phyloP scores from a whole-genome alignment of 1,140 invertebrate genomes.

The Trichogramma pretiosum region DNA sequence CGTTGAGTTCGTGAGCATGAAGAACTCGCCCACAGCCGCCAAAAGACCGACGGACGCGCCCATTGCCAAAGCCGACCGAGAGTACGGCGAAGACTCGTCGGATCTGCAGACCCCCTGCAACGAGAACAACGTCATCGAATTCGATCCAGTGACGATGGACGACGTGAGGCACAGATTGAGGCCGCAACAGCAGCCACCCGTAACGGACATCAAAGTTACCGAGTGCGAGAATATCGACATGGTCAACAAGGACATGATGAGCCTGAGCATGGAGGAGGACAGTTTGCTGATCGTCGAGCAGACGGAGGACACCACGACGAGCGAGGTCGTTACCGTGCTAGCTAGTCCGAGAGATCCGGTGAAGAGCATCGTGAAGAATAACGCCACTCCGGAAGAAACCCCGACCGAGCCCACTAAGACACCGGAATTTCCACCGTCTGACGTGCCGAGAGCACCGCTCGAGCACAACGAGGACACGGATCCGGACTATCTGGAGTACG shows the following conservation, averaged over 20 bases:
- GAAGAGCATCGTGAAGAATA: background rate
- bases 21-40: conserved; percentile 4
- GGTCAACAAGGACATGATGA: conserved; percentile 30
- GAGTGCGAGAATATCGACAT: background rate
- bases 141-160: conserved; percentile 37
- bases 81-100: conserved; percentile 35
- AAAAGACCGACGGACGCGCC: conserved; percentile 23
- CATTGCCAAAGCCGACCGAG: conserved; percentile 35
- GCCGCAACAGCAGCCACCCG: background rate
- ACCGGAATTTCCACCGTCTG: background rate
- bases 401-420: background rate
- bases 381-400: background rate
- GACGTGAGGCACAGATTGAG: conserved; percentile 28
- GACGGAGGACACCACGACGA: conserved; percentile 50
- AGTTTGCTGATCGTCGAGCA: conserved; percentile 46
- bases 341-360: conserved; percentile 47
- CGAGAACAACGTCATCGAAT: conserved; percentile 36
- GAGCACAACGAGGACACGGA: conserved; percentile 32
- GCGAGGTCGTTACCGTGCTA: conserved; percentile 47
- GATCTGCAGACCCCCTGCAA: conserved; percentile 18
- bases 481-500: conserved; percentile 55
- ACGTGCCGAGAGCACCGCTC: background rate
- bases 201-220: conserved; percentile 2
- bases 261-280: conserved; percentile 50
- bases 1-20: conserved; percentile 56